Evolutionary conservation across 2,797 vertebrate species (phyloP).

Genomic region (Kryptolebias ocellatus): DNA sequence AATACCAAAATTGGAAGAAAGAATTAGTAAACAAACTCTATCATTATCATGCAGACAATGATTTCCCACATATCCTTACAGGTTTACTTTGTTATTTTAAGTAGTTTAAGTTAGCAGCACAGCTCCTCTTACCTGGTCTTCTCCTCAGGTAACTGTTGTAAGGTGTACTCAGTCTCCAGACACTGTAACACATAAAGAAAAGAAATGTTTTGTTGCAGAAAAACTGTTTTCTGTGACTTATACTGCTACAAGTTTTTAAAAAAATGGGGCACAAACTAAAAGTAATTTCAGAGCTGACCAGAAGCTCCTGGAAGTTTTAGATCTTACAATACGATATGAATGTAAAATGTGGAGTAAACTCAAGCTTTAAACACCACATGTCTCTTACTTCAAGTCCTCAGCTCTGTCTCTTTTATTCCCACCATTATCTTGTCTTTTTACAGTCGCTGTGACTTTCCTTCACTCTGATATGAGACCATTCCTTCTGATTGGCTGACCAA

Average conservation of each 20-base stretch:
- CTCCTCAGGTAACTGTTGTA: slow-evolving; percentile 38
- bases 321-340: not conserved
- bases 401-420: slow-evolving; percentile 27
- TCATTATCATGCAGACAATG: no score
- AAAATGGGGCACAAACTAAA: no score
- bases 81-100: not conserved
- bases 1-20: no score
- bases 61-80: not conserved
- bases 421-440: slow-evolving; percentile 35
- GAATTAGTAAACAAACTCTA: no score
- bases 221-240: not conserved
- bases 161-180: slow-evolving; percentile 33
- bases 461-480: slow-evolving; percentile 53
- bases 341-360: slow-evolving; percentile 3
- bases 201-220: not conserved
- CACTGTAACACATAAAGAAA: slow-evolving; percentile 33
- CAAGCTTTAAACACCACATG: slow-evolving; percentile 30
- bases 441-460: slow-evolving; percentile 36
- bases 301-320: no score
- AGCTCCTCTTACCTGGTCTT: slow-evolving; percentile 66
- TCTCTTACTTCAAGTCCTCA: slow-evolving; percentile 21
- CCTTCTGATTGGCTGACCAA: slow-evolving; percentile 64
- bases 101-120: not conserved
- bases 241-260: no score
- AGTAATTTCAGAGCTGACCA: no score